phyloP scores from a whole-genome alignment of 2,797 vertebrate species.

The Lerista edwardsae region DNA sequence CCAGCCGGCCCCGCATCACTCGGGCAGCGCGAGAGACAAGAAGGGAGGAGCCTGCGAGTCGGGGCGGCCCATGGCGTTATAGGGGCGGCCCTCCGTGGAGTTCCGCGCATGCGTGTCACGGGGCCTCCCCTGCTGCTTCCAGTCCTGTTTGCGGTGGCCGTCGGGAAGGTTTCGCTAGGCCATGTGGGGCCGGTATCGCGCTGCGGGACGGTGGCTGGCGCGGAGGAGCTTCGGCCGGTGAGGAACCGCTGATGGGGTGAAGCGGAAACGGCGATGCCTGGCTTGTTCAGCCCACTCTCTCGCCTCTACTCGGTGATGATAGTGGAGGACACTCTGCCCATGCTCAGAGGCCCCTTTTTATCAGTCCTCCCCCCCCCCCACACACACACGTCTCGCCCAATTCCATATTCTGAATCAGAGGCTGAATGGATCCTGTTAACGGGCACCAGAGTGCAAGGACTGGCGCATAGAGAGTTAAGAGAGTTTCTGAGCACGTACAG shows the following conservation, averaged over 20 bases:
- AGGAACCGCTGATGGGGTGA: background rate
- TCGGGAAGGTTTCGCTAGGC: background rate
- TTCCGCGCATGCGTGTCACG: background rate
- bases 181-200: constrained; percentile 66
- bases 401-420: too few relatives aligned
- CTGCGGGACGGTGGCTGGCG: constrained; percentile 5
- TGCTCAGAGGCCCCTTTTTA: background rate
- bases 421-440: too few relatives aligned
- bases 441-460: background rate
- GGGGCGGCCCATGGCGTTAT: background rate
- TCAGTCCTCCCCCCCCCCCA: background rate
- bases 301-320: background rate
- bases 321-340: background rate
- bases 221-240: background rate
- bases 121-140: too few relatives aligned
- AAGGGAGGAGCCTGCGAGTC: background rate
- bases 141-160: rapidly evolving
- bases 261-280: rapidly evolving
- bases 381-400: background rate
- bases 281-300: background rate
- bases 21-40: background rate
- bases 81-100: too few relatives aligned
- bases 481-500: background rate
- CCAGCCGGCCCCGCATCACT: background rate
- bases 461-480: background rate